These are phyloP conservation scores for Shargacucullia verbasci DNA, from an alignment of 2,888 invertebrate genomes.

Conservation along the genomic window DNA sequence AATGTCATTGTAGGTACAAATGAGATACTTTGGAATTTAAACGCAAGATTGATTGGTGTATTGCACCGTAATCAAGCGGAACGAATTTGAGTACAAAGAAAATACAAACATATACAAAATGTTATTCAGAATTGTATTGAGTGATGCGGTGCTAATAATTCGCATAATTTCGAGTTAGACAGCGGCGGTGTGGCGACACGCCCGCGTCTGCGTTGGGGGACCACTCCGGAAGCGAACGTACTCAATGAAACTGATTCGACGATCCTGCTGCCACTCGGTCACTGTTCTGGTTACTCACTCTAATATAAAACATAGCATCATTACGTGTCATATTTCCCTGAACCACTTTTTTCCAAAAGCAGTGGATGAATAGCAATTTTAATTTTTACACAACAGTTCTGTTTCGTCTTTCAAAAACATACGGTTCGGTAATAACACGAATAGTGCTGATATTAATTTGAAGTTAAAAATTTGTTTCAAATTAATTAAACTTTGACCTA, in stretches of 20 bases:
- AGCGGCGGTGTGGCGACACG: constrained; percentile 63
- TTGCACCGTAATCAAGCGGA: too few relatives aligned
- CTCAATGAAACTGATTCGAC: constrained; percentile 84
- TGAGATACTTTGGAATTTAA: too few relatives aligned
- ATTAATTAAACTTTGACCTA: too few relatives aligned
- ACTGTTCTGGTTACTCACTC: constrained; percentile 83
- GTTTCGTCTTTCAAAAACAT: too few relatives aligned
- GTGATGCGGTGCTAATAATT: constrained; percentile 56
- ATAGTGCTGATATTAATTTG: too few relatives aligned
- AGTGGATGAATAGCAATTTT: too few relatives aligned
- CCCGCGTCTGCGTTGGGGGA: constrained; percentile 76
- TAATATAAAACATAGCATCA: constrained; percentile 30
- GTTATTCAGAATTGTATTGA: neutral
- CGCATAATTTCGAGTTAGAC: constrained; percentile 51
- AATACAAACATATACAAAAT: neutral
- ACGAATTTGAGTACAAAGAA: too few relatives aligned
- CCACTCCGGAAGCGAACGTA: constrained; percentile 82
- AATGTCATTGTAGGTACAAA: too few relatives aligned
- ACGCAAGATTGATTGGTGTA: too few relatives aligned
- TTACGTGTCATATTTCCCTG: constrained; percentile 31
- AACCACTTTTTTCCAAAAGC: neutral
- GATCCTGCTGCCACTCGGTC: constrained; percentile 81
- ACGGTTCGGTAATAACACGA: neutral
- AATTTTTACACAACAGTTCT: neutral
- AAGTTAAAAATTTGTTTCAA: too few relatives aligned